phyloP scores from a whole-genome alignment of 1,140 invertebrate species.

The Lucilia cuprina region DNA sequence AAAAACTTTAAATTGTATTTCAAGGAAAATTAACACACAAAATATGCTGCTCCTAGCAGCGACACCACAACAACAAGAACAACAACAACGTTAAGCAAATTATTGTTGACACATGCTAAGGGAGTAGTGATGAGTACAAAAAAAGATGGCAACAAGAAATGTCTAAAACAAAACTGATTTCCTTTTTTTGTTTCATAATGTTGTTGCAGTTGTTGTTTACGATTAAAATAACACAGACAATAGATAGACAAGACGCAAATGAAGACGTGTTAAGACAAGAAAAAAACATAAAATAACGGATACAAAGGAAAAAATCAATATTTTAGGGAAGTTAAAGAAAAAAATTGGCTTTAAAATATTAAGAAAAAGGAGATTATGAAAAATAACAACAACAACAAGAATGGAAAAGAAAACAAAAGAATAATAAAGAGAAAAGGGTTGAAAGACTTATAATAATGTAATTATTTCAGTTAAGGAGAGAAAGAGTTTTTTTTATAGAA shows the following conservation, averaged over 20 bases:
- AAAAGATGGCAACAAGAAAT: background rate
- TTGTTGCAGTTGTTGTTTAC: background rate
- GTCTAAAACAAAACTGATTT: background rate
- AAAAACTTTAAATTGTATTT: background rate
- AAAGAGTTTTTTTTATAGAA: background rate
- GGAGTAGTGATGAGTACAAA: background rate
- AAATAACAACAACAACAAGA: background rate
- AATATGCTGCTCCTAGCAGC: background rate
- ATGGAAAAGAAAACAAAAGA: background rate
- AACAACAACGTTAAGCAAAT: background rate
- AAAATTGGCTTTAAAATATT: background rate
- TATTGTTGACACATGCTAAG: background rate
- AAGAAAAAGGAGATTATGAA: background rate
- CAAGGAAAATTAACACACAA: background rate
- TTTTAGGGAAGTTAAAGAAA: constrained; percentile 4
- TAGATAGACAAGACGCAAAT: background rate
- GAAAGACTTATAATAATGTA: background rate
- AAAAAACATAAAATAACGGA: no score
- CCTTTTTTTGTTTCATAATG: no score
- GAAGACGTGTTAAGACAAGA: background rate
- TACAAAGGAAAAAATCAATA: background rate
- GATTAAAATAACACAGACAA: background rate
- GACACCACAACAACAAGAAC: background rate
- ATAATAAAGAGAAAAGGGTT: background rate
- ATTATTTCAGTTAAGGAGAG: no score